phyloP scores from a whole-genome alignment of 2,113 vertebrate species.

The Fukomys damarensis region DNA sequence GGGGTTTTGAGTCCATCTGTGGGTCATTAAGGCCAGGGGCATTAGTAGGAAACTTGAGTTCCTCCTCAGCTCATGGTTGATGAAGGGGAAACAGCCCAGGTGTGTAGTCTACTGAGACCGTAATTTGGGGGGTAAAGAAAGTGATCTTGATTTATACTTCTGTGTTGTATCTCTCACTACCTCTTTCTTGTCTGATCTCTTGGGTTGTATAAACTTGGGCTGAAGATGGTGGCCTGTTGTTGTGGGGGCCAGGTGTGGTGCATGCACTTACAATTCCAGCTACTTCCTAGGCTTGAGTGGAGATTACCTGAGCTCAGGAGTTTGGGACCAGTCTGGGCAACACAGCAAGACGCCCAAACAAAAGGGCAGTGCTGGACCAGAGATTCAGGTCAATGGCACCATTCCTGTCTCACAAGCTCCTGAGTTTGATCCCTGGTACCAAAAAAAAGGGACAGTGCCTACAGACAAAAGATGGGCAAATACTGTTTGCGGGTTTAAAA shows the following conservation, averaged over 20 bases:
- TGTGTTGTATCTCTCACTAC: not conserved
- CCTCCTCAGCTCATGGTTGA: slow-evolving; percentile 23
- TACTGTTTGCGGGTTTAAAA: slow-evolving; percentile 53
- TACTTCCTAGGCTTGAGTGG: not conserved
- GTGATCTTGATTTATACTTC: not conserved
- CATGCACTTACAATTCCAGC: not conserved
- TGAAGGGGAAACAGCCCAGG: slow-evolving; percentile 14
- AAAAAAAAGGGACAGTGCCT: not conserved
- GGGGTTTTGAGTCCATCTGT: slow-evolving; percentile 27
- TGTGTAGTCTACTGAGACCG: slow-evolving; percentile 11
- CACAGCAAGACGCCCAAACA: not conserved
- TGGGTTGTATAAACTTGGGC: slow-evolving; percentile 4
- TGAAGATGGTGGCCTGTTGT: not conserved
- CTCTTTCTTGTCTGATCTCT: slow-evolving; percentile 59
- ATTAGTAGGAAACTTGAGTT: not conserved
- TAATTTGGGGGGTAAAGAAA: not conserved
- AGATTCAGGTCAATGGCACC: too few relatives aligned
- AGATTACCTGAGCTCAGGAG: not conserved
- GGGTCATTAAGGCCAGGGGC: not conserved
- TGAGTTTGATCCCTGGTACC: too few relatives aligned
- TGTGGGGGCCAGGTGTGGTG: not conserved
- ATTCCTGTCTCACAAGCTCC: too few relatives aligned
- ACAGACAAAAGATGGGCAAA: slow-evolving; percentile 11
- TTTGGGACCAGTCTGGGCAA: not conserved
- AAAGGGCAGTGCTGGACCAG: too few relatives aligned